These are phyloP conservation scores for Helostoma temminkii DNA, from an alignment of 2,797 vertebrate genomes.

Conservation along the genomic window DNA sequence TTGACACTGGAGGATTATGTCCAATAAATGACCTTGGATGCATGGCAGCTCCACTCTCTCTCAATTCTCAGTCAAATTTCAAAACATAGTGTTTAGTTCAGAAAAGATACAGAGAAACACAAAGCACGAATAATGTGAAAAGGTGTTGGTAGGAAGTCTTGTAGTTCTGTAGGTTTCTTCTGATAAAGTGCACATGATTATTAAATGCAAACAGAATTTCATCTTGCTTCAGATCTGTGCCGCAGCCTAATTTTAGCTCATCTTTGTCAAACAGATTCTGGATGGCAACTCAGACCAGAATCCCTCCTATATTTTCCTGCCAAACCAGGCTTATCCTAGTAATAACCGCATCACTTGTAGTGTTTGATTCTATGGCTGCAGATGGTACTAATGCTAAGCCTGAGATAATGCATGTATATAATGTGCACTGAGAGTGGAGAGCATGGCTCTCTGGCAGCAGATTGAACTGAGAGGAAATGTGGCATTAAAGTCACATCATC, in stretches of 20 bases:
- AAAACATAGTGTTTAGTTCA: neutral
- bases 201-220: constrained; percentile 40
- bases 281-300: constrained; percentile 47
- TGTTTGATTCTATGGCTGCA: constrained; percentile 60
- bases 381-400: constrained; percentile 65
- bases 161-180: neutral
- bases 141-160: neutral
- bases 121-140: neutral
- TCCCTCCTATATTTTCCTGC: constrained; percentile 45
- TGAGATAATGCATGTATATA: constrained; percentile 57
- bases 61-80: constrained; percentile 21
- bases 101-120: neutral
- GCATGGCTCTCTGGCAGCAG: constrained; percentile 31
- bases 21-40: constrained; percentile 48
- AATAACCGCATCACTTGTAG: constrained; percentile 52
- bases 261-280: constrained; percentile 45
- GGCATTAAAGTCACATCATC: constrained; percentile 58
- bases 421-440: constrained; percentile 34
- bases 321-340: constrained; percentile 63
- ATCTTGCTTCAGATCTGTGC: constrained; percentile 48
- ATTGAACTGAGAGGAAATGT: constrained; percentile 58
- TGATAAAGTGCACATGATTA: constrained; percentile 13
- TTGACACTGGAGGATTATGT: constrained; percentile 22
- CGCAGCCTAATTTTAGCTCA: constrained; percentile 56
- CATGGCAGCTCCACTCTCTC: constrained; percentile 21